Evolutionary conservation across 2,113 vertebrate genomes (phyloP).

Genomic region (Serinus canaria): DNA sequence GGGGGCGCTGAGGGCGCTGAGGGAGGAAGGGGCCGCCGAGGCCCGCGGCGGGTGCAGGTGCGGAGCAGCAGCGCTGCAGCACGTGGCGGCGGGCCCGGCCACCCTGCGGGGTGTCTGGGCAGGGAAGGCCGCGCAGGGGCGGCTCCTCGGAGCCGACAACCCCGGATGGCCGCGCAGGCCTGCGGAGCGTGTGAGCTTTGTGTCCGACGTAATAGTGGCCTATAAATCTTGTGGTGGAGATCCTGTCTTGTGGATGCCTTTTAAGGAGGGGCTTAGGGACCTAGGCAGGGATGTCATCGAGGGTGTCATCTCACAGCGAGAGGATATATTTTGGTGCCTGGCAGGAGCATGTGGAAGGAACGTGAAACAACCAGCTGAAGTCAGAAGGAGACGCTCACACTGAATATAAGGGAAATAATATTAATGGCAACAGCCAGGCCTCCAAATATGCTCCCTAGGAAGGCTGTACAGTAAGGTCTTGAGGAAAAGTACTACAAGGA

Average conservation of each 20-base stretch:
- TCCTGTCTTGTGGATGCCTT: accelerated
- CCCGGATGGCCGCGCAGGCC: accelerated
- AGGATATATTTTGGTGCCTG: accelerated
- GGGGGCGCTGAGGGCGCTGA: not conserved
- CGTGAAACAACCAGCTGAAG: accelerated
- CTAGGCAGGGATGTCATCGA: accelerated
- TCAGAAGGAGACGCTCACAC: accelerated
- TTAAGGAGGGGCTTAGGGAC: not conserved
- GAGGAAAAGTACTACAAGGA: not conserved
- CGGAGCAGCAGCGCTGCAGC: not conserved
- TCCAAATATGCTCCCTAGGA: not conserved
- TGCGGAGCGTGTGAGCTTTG: accelerated
- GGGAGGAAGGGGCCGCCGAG: not conserved
- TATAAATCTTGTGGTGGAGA: accelerated
- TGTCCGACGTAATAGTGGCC: accelerated
- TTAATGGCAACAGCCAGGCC: accelerated
- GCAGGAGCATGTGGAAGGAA: accelerated
- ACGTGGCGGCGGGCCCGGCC: not conserved
- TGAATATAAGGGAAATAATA: accelerated
- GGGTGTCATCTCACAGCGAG: accelerated
- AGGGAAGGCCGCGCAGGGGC: not conserved
- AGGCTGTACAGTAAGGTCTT: not conserved
- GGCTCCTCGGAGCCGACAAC: accelerated
- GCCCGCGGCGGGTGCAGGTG: not conserved
- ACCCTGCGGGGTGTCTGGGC: accelerated